Conservation (phyloP, 2,113 vertebrate species). For the Isurus oxyrinchus region DNA sequence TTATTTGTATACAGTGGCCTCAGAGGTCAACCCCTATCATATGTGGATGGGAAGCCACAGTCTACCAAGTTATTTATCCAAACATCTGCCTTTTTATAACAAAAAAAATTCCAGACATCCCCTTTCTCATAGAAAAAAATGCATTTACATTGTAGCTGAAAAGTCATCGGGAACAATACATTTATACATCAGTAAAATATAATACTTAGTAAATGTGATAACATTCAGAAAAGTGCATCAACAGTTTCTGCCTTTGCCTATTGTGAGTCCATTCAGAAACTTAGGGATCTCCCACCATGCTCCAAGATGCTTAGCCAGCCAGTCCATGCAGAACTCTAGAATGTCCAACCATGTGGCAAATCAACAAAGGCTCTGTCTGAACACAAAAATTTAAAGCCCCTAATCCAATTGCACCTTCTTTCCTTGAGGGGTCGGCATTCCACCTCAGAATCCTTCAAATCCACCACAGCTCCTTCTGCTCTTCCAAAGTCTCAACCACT, state of each 20-base stretch:
- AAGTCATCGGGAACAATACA: conserved; percentile 15
- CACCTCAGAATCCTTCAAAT: conserved; percentile 67
- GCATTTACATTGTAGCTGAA: conserved; percentile 36
- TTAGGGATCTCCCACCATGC: conserved; percentile 2
- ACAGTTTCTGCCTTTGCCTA: conserved; percentile 29
- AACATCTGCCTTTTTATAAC: too few relatives aligned
- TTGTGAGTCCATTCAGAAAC: conserved; percentile 36
- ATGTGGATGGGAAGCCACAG: too few relatives aligned
- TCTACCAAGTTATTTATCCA: too few relatives aligned
- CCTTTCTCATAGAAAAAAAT: not conserved
- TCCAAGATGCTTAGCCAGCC: not conserved
- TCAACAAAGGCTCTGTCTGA: conserved; percentile 28
- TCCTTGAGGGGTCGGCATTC: too few relatives aligned
- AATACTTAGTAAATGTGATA: conserved; percentile 27
- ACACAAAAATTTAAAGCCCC: not conserved
- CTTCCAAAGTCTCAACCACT: conserved; percentile 53
- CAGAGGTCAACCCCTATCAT: too few relatives aligned
- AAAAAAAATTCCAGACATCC: too few relatives aligned
- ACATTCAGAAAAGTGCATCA: conserved; percentile 31
- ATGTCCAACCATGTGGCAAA: conserved; percentile 24
- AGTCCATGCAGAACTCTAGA: conserved; percentile 23
- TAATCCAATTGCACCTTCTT: too few relatives aligned
- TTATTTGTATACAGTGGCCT: too few relatives aligned
- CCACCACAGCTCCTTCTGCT: conserved; percentile 56
- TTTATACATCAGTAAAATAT: conserved; percentile 31